These are phyloP conservation scores for Brachionus rotundiformis DNA, from an alignment of 1,140 invertebrate genomes.

Conservation along the genomic window DNA sequence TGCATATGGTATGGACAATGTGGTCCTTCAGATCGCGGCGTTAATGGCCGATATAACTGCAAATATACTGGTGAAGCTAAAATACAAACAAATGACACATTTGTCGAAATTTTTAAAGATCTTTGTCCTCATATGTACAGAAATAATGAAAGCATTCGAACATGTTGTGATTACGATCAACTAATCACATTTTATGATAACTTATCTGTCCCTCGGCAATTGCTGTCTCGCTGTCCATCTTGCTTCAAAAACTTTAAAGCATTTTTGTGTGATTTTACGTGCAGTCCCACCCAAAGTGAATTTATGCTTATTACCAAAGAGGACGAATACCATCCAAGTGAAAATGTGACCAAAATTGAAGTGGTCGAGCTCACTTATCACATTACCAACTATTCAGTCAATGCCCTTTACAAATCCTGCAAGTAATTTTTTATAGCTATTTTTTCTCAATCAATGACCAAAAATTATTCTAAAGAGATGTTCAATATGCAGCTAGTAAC, in stretches of 20 bases:
- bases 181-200: neutral
- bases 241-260: conserved; percentile 44
- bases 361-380: neutral
- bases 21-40: neutral
- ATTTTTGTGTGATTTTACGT: conserved; percentile 51
- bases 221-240: conserved; percentile 44
- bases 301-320: conserved; percentile 30
- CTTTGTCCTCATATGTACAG: conserved; percentile 27
- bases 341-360: conserved; percentile 5
- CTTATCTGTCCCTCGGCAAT: conserved; percentile 27
- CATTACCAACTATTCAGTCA: conserved; percentile 10
- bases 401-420: conserved; percentile 43
- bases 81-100: neutral
- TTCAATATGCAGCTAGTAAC: conserved; percentile 47
- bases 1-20: conserved; percentile 51
- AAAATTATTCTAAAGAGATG: conserved; percentile 10
- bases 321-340: neutral
- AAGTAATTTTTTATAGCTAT: neutral
- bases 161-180: conserved; percentile 43
- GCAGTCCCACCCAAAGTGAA: conserved; percentile 3
- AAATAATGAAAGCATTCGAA: neutral
- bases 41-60: conserved; percentile 26
- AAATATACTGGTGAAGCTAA: conserved; percentile 39
- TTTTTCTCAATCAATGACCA: neutral
- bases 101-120: neutral